These are phyloP conservation scores for Hoplostethus mediterraneus DNA, from an alignment of 2,797 vertebrate species.

Conservation along the genomic window DNA sequence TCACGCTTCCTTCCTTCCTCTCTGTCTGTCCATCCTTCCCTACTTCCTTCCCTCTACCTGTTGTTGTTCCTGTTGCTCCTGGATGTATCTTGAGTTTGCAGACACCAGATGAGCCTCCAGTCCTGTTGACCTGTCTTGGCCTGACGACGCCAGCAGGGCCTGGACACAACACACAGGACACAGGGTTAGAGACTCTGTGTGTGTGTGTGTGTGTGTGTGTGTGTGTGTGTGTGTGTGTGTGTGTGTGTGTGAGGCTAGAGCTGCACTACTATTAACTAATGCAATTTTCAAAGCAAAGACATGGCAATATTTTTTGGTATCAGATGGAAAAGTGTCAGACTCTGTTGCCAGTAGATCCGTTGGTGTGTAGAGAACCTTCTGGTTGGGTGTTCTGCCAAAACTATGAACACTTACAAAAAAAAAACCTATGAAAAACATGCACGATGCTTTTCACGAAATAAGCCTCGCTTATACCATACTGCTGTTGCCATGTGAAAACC, in stretches of 20 bases:
- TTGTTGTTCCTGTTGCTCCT: conserved; percentile 90
- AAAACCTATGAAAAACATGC: neutral
- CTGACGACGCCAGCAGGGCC: conserved; percentile 73
- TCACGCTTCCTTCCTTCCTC: neutral
- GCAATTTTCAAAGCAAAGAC: neutral
- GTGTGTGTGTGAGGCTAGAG: too few relatives aligned
- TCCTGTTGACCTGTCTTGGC: conserved; percentile 71
- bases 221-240: too few relatives aligned
- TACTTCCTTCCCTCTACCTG: conserved; percentile 77
- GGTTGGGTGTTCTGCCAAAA: neutral
- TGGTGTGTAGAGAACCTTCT: neutral
- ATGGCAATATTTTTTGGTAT: neutral
- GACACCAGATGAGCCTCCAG: conserved; percentile 87
- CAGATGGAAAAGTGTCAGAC: neutral
- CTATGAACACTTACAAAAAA: neutral
- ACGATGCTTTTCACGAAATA: neutral
- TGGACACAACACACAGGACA: conserved; percentile 42
- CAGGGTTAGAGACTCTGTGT: neutral
- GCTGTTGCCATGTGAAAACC: too few relatives aligned
- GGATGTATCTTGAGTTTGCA: conserved; percentile 83
- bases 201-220: neutral
- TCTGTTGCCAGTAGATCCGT: too few relatives aligned
- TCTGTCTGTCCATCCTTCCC: too few relatives aligned
- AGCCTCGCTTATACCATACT: neutral
- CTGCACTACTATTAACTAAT: too few relatives aligned